These are phyloP conservation scores for Nomada ferruginata DNA, from an alignment of 2,888 invertebrate species.

Conservation along the genomic window DNA sequence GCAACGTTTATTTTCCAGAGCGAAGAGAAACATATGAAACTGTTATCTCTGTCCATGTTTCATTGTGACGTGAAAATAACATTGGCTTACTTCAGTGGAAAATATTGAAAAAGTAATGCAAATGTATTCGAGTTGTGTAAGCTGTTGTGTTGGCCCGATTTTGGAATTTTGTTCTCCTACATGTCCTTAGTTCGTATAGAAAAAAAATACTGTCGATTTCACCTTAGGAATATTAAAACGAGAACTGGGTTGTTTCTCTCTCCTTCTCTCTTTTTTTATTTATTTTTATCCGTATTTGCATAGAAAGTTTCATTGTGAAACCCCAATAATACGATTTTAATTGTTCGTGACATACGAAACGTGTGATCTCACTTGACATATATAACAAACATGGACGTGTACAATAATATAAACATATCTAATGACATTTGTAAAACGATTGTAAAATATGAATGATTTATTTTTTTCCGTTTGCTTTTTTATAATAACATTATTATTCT, in stretches of 20 bases:
- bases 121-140: constrained; percentile 17
- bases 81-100: constrained; percentile 1
- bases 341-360: background rate
- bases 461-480: background rate
- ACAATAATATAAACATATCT: constrained; percentile 9
- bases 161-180: background rate
- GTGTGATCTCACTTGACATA: constrained; percentile 1
- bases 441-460: constrained; percentile 5
- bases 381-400: constrained; percentile 7
- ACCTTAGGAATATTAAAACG: constrained; percentile 23
- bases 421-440: background rate
- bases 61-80: constrained; percentile 34
- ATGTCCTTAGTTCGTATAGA: background rate
- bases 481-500: background rate
- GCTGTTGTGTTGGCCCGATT: background rate
- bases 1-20: constrained; percentile 15
- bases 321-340: background rate
- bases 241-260: constrained; percentile 14
- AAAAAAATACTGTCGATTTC: constrained; percentile 30
- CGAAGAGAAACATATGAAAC: constrained; percentile 16
- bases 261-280: background rate
- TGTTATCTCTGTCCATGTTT: constrained; percentile 18
- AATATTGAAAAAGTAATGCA: constrained; percentile 32
- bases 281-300: background rate
- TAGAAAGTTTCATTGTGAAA: background rate